Conservation (phyloP, 2,797 vertebrate genomes). For the Gymnocypris eckloni region DNA sequence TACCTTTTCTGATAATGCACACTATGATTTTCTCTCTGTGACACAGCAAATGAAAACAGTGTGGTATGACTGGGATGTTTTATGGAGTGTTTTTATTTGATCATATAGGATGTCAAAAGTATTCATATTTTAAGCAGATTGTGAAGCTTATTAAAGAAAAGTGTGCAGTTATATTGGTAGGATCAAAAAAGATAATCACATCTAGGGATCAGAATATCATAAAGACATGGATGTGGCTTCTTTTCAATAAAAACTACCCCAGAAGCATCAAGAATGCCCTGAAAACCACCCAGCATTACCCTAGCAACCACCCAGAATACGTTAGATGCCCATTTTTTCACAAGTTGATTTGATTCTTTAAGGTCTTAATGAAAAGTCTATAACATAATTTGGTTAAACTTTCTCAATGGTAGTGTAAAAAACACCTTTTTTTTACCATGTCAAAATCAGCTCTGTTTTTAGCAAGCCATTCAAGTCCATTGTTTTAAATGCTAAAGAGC, state of each 20-base stretch:
- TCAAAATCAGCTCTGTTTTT: too few relatives aligned
- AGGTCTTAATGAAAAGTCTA: too few relatives aligned
- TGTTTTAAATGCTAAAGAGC: too few relatives aligned
- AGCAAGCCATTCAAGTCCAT: too few relatives aligned
- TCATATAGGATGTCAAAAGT: neutral
- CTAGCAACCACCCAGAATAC: neutral
- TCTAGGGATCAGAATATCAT: neutral
- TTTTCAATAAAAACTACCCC: neutral
- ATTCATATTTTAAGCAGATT: neutral
- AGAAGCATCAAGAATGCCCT: neutral
- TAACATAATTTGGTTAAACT: too few relatives aligned
- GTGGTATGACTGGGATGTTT: neutral
- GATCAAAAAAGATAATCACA: neutral
- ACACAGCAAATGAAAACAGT: neutral
- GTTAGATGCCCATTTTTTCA: too few relatives aligned
- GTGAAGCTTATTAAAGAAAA: neutral
- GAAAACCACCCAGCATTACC: neutral
- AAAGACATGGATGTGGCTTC: neutral
- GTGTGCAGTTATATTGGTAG: neutral
- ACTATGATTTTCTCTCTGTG: neutral
- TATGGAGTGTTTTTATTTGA: neutral
- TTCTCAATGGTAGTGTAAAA: too few relatives aligned
- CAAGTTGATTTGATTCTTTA: too few relatives aligned
- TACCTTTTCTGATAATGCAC: conserved; percentile 26
- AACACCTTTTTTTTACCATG: too few relatives aligned